Percentiles rank a stretch among this genome's conserved stretches.
phyloP scores from a whole-genome alignment of 1,140 invertebrate species.

The Camponotus floridanus region DNA sequence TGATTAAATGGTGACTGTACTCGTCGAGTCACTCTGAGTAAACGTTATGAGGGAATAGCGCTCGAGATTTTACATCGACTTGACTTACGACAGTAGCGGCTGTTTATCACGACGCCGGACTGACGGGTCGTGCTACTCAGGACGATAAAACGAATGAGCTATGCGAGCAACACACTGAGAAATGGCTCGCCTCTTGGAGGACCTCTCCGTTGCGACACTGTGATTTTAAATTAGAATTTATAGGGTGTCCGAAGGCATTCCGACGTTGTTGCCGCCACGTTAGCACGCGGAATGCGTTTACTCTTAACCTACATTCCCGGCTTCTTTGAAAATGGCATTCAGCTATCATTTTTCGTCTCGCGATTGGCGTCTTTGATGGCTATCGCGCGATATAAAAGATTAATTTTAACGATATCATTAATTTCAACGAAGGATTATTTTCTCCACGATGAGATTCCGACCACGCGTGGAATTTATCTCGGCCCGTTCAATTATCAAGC shows the following conservation, averaged over 20 bases:
- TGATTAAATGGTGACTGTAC: conserved; percentile 71
- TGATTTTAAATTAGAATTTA: conserved; percentile 79
- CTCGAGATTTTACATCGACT: conserved; percentile 72
- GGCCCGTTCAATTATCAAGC: conserved; percentile 7
- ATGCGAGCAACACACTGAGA: conserved; percentile 74
- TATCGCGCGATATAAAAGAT: not conserved
- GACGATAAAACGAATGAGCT: conserved; percentile 78
- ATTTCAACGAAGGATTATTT: not conserved
- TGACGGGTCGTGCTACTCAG: conserved; percentile 68
- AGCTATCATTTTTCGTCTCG: not conserved
- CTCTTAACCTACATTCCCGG: conserved; percentile 47
- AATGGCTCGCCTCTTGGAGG: conserved; percentile 71
- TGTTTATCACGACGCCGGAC: conserved; percentile 75
- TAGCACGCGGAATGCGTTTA: conserved; percentile 56
- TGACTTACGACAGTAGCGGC: conserved; percentile 76
- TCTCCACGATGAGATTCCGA: not conserved
- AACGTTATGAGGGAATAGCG: conserved; percentile 68
- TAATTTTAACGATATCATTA: not conserved
- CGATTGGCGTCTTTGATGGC: not conserved
- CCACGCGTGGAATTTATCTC: not conserved
- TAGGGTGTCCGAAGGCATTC: conserved; percentile 68
- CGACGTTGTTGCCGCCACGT: conserved; percentile 54
- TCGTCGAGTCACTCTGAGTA: conserved; percentile 70
- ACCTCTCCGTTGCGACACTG: conserved; percentile 74
- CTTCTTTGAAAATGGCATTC: not conserved